Evolutionary conservation across 2,797 vertebrate species (phyloP).

Genomic region (Semotilus atromaculatus): DNA sequence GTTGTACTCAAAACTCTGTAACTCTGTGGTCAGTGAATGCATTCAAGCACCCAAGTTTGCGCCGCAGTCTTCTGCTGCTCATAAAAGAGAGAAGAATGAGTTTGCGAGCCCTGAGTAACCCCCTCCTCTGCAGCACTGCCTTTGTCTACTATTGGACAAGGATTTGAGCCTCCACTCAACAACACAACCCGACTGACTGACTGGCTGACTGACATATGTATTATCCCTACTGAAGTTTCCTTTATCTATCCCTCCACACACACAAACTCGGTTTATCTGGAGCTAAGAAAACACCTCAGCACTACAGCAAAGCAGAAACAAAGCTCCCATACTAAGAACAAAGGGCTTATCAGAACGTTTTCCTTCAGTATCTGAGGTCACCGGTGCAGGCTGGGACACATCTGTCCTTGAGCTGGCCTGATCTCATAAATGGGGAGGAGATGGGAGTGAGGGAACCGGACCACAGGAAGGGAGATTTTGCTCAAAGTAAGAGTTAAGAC

Average conservation of each 20-base stretch:
- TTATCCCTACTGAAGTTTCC: slow-evolving; percentile 23
- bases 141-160: slow-evolving; percentile 51
- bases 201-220: slow-evolving; percentile 18
- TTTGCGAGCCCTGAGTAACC: background rate
- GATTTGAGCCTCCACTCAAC: slow-evolving; percentile 27
- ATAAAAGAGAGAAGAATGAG: slow-evolving; percentile 38
- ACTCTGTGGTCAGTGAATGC: slow-evolving; percentile 39
- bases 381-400: slow-evolving; percentile 30
- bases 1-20: slow-evolving; percentile 8
- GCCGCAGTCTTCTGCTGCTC: slow-evolving; percentile 26
- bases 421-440: slow-evolving; percentile 25
- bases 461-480: slow-evolving; percentile 25
- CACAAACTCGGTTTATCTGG: slow-evolving; percentile 70
- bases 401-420: slow-evolving; percentile 63
- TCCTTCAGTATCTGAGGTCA: slow-evolving; percentile 51
- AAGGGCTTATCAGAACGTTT: slow-evolving; percentile 54
- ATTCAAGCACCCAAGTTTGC: slow-evolving; percentile 27
- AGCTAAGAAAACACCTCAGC: slow-evolving; percentile 62
- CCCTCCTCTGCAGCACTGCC: slow-evolving; percentile 31
- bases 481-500: slow-evolving; percentile 1
- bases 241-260: slow-evolving; percentile 35
- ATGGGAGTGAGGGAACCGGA: slow-evolving; percentile 17
- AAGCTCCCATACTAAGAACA: slow-evolving; percentile 69
- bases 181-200: slow-evolving; percentile 28
- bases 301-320: slow-evolving; percentile 57